Evolutionary conservation across 1,140 invertebrate genomes (phyloP).

Genomic region (Telenomus remus): DNA sequence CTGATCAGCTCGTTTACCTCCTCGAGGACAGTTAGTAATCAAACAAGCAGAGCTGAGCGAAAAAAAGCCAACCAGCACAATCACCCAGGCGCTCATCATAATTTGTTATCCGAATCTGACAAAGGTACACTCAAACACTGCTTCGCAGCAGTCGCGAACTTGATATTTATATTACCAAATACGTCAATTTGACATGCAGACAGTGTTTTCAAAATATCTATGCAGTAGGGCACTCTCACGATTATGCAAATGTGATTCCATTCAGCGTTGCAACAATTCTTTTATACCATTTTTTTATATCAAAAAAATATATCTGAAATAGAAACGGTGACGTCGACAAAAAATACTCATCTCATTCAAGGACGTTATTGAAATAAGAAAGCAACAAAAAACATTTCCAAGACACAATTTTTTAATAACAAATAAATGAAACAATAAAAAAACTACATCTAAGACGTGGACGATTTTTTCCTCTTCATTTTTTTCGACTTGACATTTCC

Average conservation of each 20-base stretch:
- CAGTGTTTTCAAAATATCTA: slow-evolving; percentile 35
- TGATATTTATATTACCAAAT: slow-evolving; percentile 64
- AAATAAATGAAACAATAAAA: no score
- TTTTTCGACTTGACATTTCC: slow-evolving; percentile 15
- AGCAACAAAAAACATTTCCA: no score
- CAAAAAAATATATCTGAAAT: slow-evolving; percentile 25
- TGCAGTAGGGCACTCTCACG: slow-evolving; percentile 65
- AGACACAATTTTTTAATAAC: no score
- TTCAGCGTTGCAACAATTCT: slow-evolving; percentile 48
- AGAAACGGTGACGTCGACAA: slow-evolving; percentile 14
- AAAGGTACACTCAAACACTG: slow-evolving; percentile 47
- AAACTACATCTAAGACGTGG: no score
- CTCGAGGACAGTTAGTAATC: slow-evolving; percentile 77
- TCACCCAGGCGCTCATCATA: slow-evolving; percentile 38
- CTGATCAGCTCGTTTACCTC: slow-evolving; percentile 74
- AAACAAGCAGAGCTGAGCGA: slow-evolving; percentile 70
- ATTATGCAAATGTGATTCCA: slow-evolving; percentile 65
- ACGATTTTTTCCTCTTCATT: neutral
- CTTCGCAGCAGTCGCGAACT: slow-evolving; percentile 13
- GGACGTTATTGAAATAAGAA: slow-evolving; percentile 2
- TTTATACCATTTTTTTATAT: slow-evolving; percentile 41
- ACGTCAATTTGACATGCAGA: slow-evolving; percentile 59
- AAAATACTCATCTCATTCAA: slow-evolving; percentile 29
- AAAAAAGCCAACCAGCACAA: slow-evolving; percentile 53
- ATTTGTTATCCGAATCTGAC: slow-evolving; percentile 11